Conservation (phyloP, 1,140 invertebrate species). For the Lepidurus arcticus region DNA sequence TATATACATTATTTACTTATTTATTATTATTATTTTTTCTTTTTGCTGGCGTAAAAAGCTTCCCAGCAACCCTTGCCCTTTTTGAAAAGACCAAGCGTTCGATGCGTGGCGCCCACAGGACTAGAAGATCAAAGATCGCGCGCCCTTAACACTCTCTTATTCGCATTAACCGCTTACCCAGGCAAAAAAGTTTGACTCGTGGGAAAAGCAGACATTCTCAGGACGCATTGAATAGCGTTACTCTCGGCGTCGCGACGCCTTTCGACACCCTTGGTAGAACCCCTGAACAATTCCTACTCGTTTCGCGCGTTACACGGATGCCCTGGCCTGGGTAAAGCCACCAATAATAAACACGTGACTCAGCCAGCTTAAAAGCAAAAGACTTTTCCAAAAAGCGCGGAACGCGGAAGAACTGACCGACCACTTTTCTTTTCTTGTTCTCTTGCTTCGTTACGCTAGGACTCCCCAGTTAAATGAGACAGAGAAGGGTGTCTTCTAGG, state of each 20-base stretch:
- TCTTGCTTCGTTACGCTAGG: not conserved
- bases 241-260: not conserved
- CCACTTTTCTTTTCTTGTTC: not conserved
- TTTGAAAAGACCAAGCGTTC: not conserved
- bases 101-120: not conserved
- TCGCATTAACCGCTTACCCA: not conserved
- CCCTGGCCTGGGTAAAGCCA: not conserved
- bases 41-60: not conserved
- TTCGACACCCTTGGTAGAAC: not conserved
- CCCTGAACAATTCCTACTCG: not conserved
- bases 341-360: not conserved
- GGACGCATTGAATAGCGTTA: no score
- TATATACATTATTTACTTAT: no score
- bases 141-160: not conserved
- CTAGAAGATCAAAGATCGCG: not conserved
- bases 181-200: not conserved
- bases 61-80: not conserved
- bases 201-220: not conserved
- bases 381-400: not conserved
- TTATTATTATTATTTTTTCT: not conserved
- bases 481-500: not conserved
- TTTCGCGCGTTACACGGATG: not conserved
- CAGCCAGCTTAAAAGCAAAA: not conserved
- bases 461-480: not conserved
- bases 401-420: not conserved